Evolutionary conservation across 2,888 invertebrate species (phyloP), one percentile per base, ranked within the genome.

Genomic region (Meliscaeva auricollis): DNA sequence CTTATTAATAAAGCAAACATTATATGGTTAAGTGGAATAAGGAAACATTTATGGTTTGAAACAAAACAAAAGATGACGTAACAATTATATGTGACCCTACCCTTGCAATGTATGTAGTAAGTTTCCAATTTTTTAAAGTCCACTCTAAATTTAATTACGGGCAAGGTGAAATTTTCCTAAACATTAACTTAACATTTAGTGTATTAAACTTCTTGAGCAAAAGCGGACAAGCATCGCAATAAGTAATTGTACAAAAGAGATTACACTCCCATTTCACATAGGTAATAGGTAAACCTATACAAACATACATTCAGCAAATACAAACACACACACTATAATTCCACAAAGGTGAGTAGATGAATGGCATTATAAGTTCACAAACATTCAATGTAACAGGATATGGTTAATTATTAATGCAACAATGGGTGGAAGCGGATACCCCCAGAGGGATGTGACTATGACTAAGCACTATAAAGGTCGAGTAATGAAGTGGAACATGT

Each of bases 271-370:
- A n/a, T n/a, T 7, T 1, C n/a, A 26, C 9, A 32, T 2, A 3
- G 26, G 4, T 4, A 26, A 11, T 11, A 9, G 1, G 20, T 5
- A 48, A 41, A 13, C 4, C 41, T 4, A n/a, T 11, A 48, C 48
- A 46, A 2, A 46, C 1, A 46, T 15, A 17, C 17, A 17, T 46
- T 8, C 17, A 15, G 15, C 2, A 15, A 7, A 32, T 0, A 11
- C 17, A 15, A 0, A 30, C 20, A 48, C 46, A 13, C 3, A 17
- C 11, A 38, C 13, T 38, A 8, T 3, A 38, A 38, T 13, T 9
- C 17, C 8, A 68, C 72, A 78, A 78, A 83, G 78, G 82, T 73
- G 78, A 78, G 77, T 15, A 82, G 78, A 83, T 78, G 78, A 82
- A 78, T 68, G 73, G 58, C 73, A 78, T 9, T 7, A 17, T 7